phyloP scores from a whole-genome alignment of 2,797 vertebrate genomes.

The Alosa sapidissima region DNA sequence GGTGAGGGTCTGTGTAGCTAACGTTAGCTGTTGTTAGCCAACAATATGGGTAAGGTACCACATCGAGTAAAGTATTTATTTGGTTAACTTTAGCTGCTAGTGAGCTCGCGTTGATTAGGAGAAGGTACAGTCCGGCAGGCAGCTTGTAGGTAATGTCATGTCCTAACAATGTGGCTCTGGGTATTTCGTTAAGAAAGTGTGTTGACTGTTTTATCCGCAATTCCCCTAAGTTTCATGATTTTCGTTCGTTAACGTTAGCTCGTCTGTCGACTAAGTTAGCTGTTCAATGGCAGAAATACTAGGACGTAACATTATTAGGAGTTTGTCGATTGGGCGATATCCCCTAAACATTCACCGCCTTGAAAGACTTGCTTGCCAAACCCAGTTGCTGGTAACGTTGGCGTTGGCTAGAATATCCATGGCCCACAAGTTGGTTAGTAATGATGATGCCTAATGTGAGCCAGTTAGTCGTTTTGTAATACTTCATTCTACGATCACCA shows the following conservation, averaged over 20 bases:
- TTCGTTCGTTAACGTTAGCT: not conserved
- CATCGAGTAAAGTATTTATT: not conserved
- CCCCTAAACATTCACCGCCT: not conserved
- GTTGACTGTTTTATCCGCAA: not conserved
- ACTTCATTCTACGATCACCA: not conserved
- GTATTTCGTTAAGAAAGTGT: not conserved
- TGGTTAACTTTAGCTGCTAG: not conserved
- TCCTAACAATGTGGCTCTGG: too few relatives aligned
- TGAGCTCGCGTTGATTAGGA: not conserved
- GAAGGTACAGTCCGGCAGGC: too few relatives aligned
- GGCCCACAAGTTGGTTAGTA: not conserved
- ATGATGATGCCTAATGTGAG: not conserved
- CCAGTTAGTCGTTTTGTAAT: not conserved
- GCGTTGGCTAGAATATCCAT: not conserved
- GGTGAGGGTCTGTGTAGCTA: constrained; percentile 12
- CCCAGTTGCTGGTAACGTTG: not conserved
- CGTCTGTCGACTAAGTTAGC: not conserved
- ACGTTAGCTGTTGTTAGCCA: constrained; percentile 9
- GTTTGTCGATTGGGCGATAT: not conserved
- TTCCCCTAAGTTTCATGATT: not conserved
- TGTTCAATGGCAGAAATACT: not conserved
- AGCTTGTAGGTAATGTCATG: not conserved
- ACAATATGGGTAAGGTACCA: not conserved
- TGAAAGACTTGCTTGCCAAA: not conserved
- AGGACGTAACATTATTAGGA: not conserved